Evolutionary conservation across 2,797 vertebrate genomes (phyloP), one percentile per base, ranked within the genome.

Genomic region (Etheostoma nigrum): DNA sequence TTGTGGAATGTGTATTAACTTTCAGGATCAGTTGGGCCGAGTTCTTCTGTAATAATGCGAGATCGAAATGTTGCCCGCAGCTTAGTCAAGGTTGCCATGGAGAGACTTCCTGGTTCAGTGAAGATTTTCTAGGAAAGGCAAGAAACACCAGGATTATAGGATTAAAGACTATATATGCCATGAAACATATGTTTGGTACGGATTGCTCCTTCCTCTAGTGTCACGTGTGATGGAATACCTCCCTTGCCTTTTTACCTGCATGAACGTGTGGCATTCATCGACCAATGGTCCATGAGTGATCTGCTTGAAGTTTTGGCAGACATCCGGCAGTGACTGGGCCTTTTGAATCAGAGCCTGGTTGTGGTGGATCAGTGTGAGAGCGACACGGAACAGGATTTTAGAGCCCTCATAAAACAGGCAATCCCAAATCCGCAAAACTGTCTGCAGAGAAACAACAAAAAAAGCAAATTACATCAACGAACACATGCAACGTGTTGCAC

Each of bases 341-440:
- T 96, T 93, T 71, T 97, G 88, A 74, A 99, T 96, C 74, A 94
- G 89, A 54, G 91, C 91, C 94, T 98, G 96, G 64, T 98, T 92
- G 76, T 97, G 96, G 66, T 96, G 96, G 73, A 99, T 98, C 71
- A 99, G 67, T 0, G 97, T 98, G 91, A 99, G 95, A 64, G 97
- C 98, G 48, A 99, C 97, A 0, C 98, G 97, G 89, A 99, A 99
- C 67, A 99, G 92, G 88, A 99, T 96, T 92, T 99, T 99, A 2
- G 98, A 99, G 54, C 98, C 98, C 89, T 99, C 98, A 0, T 97
- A 98, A 90, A 99, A 99, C 44, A 99, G 89, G 85, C 97, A 97
- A 77, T 99, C 98, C 98, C 98, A 99, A 86, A 99, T 97, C 64
- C 98, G 94, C 54, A 99, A 92, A 67, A 99, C 98, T 0, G 98